Conservation (phyloP, 2,888 invertebrate genomes). For the Drosophila quinaria region DNA sequence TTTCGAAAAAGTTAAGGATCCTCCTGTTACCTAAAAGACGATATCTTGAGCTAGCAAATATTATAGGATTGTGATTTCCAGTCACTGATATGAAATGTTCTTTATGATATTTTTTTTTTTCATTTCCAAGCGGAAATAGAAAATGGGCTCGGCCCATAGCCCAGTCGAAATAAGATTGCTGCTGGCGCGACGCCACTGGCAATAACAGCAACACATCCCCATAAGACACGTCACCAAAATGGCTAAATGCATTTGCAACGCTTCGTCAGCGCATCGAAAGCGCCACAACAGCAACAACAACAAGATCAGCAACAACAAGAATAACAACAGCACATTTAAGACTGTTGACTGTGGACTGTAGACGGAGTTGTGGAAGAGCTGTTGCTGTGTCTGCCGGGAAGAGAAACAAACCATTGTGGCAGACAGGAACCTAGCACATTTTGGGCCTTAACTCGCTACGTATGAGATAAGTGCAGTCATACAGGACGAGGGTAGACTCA, state of each 20-base stretch:
- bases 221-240: constrained; percentile 70
- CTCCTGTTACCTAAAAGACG: no score
- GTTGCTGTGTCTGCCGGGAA: constrained; percentile 18
- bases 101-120: constrained; percentile 3
- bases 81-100: constrained; percentile 44
- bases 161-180: constrained; percentile 39
- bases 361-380: background rate
- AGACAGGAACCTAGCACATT: constrained; percentile 3
- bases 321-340: constrained; percentile 4
- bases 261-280: constrained; percentile 54
- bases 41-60: no score
- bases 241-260: constrained; percentile 73
- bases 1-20: no score
- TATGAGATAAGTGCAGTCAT: constrained; percentile 11
- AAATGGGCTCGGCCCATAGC: constrained; percentile 69
- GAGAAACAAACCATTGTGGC: constrained; percentile 20
- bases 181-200: constrained; percentile 49
- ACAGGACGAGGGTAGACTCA: background rate
- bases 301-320: background rate
- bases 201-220: constrained; percentile 42
- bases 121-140: constrained; percentile 76
- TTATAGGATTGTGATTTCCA: constrained; percentile 32
- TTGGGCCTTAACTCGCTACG: constrained; percentile 8
- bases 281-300: constrained; percentile 27
- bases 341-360: constrained; percentile 6